Evolutionary conservation across 2,888 invertebrate species (phyloP).

Genomic region (Rhodophaea formosa): DNA sequence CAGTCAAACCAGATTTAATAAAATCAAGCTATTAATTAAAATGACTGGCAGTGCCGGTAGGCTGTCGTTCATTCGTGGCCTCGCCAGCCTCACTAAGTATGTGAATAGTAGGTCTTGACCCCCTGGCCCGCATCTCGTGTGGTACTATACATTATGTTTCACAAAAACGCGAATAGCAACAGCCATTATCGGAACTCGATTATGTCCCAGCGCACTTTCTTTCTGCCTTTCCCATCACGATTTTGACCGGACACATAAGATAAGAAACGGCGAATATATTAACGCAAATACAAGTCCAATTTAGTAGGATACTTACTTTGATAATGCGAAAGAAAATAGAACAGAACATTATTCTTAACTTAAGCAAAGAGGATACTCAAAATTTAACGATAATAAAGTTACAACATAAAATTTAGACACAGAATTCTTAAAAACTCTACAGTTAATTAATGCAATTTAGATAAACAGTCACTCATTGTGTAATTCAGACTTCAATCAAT

Average conservation of each 20-base stretch:
- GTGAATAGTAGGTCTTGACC: slow-evolving; percentile 11
- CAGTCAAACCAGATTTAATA: not conserved
- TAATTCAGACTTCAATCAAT: too few relatives aligned
- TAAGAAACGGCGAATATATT: not conserved
- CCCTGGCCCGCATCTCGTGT: slow-evolving; percentile 6
- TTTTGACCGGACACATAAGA: not conserved
- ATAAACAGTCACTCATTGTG: too few relatives aligned
- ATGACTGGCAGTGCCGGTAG: not conserved
- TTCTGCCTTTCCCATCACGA: slow-evolving; percentile 12
- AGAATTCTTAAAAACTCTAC: too few relatives aligned
- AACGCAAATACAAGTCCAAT: too few relatives aligned
- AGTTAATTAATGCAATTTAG: too few relatives aligned
- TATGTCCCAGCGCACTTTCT: slow-evolving; percentile 9
- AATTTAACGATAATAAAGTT: too few relatives aligned
- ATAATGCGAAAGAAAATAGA: too few relatives aligned
- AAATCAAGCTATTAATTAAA: not conserved
- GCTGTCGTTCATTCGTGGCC: not conserved
- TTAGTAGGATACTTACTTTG: too few relatives aligned
- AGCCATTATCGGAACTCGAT: slow-evolving; percentile 9
- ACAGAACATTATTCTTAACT: too few relatives aligned
- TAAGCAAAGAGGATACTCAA: too few relatives aligned
- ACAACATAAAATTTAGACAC: too few relatives aligned
- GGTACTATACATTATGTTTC: slow-evolving; percentile 8
- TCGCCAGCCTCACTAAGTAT: not conserved
- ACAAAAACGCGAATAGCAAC: slow-evolving; percentile 4